Evolutionary conservation across 2,888 invertebrate genomes (phyloP).

Genomic region (Drosophila robusta): DNA sequence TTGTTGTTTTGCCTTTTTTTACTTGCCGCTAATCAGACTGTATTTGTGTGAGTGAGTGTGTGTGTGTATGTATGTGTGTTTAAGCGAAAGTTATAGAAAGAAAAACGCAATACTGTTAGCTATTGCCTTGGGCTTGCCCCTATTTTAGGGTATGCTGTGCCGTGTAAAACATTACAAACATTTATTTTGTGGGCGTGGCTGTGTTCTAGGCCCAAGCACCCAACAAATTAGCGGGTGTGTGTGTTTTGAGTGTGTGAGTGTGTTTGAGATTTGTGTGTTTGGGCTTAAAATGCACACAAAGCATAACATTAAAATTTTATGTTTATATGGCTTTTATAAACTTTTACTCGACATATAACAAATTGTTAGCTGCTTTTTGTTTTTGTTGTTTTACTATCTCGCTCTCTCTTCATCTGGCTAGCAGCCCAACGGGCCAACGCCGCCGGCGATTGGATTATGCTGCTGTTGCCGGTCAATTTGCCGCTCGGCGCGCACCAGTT

Average conservation of each 20-base stretch:
- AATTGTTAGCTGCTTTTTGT: conserved; percentile 39
- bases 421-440: neutral
- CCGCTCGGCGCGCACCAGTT: conserved; percentile 36
- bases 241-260: conserved; percentile 13
- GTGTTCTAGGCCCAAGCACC: conserved; percentile 3
- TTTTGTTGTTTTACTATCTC: conserved; percentile 10
- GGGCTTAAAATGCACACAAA: conserved; percentile 75
- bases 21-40: conserved; percentile 8
- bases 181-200: conserved; percentile 58
- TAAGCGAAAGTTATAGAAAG: conserved; percentile 62
- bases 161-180: conserved; percentile 74
- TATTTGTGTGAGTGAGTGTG: conserved; percentile 20
- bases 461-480: conserved; percentile 6
- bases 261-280: conserved; percentile 21
- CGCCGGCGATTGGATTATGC: neutral
- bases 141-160: conserved; percentile 52
- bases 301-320: conserved; percentile 64
- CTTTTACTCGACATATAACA: conserved; percentile 70
- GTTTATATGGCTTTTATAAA: conserved; percentile 61
- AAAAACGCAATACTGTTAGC: conserved; percentile 73
- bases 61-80: conserved; percentile 31
- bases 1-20: conserved; percentile 17
- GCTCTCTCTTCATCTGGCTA: neutral
- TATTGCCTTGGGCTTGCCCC: conserved; percentile 70
- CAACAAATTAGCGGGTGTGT: conserved; percentile 21